Conservation (phyloP, 2,113 vertebrate genomes). For the human (Homo sapiens) region GRCh38 chr4:139316001-139316500, state of each 20-base stretch:
- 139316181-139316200: slow-evolving; percentile 3
- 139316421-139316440: slow-evolving; percentile 33
- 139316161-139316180: neutral
- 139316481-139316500: neutral
- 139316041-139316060: neutral
- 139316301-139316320: neutral
- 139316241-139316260: neutral
- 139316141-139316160: neutral
- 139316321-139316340: neutral
- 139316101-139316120: neutral
- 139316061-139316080: slow-evolving; percentile 2
- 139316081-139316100: slow-evolving; percentile 5
- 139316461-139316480: neutral
- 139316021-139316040: neutral
- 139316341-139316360: neutral
- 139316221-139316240: neutral
- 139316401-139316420: neutral
- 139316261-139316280: neutral
- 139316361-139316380: neutral
- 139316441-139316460: neutral
- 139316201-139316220: neutral
- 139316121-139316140: neutral
- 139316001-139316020: neutral
- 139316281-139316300: no score
- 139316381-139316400: neutral